Base-by-base conservation (phyloP, 2,113 vertebrate species). In the Brachypodius melanocephalos region DNA sequence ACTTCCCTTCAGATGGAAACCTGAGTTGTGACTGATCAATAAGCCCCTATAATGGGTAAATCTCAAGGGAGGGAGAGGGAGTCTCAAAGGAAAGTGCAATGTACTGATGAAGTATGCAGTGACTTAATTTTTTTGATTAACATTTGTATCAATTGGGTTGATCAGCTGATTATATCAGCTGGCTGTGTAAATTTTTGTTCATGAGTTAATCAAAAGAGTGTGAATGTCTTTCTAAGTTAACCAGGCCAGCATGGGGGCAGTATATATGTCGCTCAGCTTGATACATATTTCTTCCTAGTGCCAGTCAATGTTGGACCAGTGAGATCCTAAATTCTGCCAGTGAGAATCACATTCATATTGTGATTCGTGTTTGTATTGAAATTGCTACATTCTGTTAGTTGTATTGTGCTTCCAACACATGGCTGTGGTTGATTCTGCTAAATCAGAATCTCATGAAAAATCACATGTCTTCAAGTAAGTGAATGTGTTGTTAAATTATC, bases 231-330 rank as follows among this genome's bases (percentile, higher is more conserved):
- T 24, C n/a, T 42, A 36, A 52, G 21, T 46, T 36, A 58, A 34
- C 16, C 49, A 75, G n/a, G 46, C 7, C 43, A 69, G 55, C 49
- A 32, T 18, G 12, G 29, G 17, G n/a, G 2, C 19, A 65, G 63
- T 25, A 16, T 20, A 8, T 28, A n/a, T 7, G 1, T 46, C 31
- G 17, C 38, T 59, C 66, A 51, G 19, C 24, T 15, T 31, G 40
- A 36, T 13, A 52, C 17, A 4, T 68, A 21, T 51, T 46, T 29
- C 10, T 34, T 66, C 10, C 43, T 40, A 14, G 17, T 84, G 65
- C 20, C 48, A 49, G 36, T 14, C 54, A 40, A 42, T 0, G 0
- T n/a, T n/a, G n/a, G n/a, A n/a, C n/a, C n/a, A n/a, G n/a, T n/a
- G n/a, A n/a, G n/a, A n/a, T n/a, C n/a, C 55, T 17, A 45, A 40